Evolutionary conservation across 2,888 invertebrate genomes (phyloP), one percentile per base, ranked within the genome.

Genomic region (Drosophila kokeensis): DNA sequence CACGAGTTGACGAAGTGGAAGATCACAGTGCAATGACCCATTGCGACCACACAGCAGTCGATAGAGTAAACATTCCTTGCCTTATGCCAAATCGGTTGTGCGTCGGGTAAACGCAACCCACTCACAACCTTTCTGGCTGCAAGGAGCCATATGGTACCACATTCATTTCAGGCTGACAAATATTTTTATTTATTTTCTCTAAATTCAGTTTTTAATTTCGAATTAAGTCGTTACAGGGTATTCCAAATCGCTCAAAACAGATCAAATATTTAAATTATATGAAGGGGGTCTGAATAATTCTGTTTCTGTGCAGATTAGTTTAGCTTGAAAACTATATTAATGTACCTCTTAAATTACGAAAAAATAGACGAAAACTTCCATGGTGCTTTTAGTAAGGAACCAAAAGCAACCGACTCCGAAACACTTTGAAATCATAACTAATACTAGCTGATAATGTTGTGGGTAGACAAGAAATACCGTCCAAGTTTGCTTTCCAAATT

Each of bases 11-110:
- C 53, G 73, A 69, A 61, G 77, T 48, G 53, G 76, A 85, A 88
- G 83, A 90, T 86, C 91, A 91, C 92, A 91, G 91, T 91, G 92
- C 92, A 91, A 92, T 91, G 91, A 91, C 86, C 92, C 91, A 91
- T 90, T 89, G 60, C 42, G 64, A 60, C 69, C 65, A 53, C 63
- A 61, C n/a, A 79, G 75, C 77, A 75, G 70, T 77, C 53, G 24
- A 70, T 63, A 67, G 70, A 77, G 76, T 75, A 50, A 21, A 49
- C 13, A 38, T 45, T 70, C 53, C 49, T 24, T 49, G 58, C 48
- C 2, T 29, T 29, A 34, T 10, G 50, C 29, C 61, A 40, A 8
- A 38, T 45, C 11, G 45, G 18, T 54, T 59, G 49, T 24, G 64
- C 18, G 21, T 6, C 13, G 36, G 21, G 18, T n/a, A 4, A 36